Evolutionary conservation across 2,888 invertebrate genomes (phyloP).

Genomic region (Tiliacea aurago): DNA sequence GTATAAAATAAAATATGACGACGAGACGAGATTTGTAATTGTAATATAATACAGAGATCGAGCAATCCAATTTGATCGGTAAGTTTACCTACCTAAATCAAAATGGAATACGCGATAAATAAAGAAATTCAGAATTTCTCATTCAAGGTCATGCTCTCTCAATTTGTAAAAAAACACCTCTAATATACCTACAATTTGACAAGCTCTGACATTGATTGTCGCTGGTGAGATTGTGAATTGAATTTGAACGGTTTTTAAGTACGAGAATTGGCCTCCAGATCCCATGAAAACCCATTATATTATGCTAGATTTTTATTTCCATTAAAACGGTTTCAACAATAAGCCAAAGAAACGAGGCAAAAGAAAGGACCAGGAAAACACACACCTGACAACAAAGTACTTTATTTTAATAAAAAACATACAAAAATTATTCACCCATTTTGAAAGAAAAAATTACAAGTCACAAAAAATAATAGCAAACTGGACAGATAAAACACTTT

Average conservation of each 20-base stretch:
- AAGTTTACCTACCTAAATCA: not conserved
- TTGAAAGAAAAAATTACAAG: not conserved
- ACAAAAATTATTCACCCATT: not conserved
- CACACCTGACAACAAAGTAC: not conserved
- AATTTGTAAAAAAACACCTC: not conserved
- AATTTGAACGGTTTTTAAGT: not conserved
- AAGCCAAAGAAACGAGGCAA: not conserved
- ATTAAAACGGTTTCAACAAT: not conserved
- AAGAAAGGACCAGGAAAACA: not conserved
- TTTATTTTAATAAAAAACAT: not conserved
- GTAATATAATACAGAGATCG: not conserved
- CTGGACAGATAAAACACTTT: conserved; percentile 9
- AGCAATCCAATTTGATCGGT: not conserved
- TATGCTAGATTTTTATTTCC: not conserved
- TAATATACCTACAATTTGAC: not conserved
- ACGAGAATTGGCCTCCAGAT: not conserved
- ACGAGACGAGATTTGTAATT: not conserved
- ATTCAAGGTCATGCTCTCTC: not conserved
- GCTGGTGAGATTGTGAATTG: not conserved
- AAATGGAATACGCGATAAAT: not conserved
- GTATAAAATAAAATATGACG: not conserved
- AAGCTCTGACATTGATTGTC: not conserved
- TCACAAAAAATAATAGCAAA: not conserved
- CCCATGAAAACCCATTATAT: not conserved
- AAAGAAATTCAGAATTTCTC: not conserved